Conservation (phyloP, 53 echinoderm and acorn worm genomes). For the Echinometra lucunter region DNA sequence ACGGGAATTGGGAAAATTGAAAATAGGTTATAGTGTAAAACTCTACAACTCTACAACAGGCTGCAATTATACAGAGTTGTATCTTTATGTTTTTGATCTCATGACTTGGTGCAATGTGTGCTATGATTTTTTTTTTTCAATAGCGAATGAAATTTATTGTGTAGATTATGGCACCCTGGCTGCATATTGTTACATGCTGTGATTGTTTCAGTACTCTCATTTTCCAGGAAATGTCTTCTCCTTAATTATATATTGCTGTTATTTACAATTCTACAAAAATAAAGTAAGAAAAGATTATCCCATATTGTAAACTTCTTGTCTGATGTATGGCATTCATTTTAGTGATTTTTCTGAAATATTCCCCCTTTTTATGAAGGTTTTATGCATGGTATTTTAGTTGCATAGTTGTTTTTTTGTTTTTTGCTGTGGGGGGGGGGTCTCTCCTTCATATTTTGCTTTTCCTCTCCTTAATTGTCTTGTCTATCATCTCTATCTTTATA, state of each 20-base stretch:
- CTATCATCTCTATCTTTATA: no score
- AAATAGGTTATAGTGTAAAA: neutral
- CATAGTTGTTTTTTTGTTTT: neutral
- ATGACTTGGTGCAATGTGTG: neutral
- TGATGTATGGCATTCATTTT: neutral
- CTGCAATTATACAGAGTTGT: neutral
- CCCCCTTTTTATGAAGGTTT: no score
- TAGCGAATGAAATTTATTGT: no score
- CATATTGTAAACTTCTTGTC: neutral
- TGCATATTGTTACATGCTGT: constrained; percentile 15
- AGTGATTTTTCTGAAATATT: no score
- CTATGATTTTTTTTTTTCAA: neutral
- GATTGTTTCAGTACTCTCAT: neutral
- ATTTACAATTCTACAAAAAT: constrained; percentile 17
- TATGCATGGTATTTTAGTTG: neutral
- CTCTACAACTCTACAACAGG: neutral
- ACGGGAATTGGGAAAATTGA: neutral
- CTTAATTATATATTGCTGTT: neutral
- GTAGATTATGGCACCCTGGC: neutral
- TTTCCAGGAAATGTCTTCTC: constrained; percentile 2
- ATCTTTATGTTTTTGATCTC: neutral
- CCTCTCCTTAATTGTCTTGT: no score
- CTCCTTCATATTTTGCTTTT: no score
- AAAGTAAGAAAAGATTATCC: neutral
- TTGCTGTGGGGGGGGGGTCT: no score